Evolutionary conservation across 30 jellyfish, hydroid and myxozoan species (phyloP).

Genomic region (Aurelia coerulea): DNA sequence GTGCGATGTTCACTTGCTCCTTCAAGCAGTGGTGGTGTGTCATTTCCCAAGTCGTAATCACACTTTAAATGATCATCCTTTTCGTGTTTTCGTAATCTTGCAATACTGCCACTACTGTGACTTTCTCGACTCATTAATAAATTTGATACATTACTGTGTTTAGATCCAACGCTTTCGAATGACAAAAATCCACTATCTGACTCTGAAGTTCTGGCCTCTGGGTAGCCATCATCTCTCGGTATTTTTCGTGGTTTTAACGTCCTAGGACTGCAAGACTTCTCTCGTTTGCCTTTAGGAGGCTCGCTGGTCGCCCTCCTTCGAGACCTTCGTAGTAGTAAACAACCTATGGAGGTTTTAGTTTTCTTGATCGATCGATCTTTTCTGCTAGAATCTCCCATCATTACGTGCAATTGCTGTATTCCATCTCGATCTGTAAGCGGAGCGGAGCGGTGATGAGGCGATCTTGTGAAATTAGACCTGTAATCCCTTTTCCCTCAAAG

Average conservation of each 20-base stretch:
- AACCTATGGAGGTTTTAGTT: slow-evolving; percentile 44
- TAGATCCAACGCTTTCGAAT: slow-evolving; percentile 48
- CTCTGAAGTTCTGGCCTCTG: slow-evolving; percentile 55
- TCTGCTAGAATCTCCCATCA: slow-evolving; percentile 61
- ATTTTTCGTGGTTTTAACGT: slow-evolving; percentile 72
- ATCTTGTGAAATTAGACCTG: slow-evolving; percentile 70
- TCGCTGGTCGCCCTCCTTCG: slow-evolving; percentile 69
- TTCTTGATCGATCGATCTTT: slow-evolving; percentile 36
- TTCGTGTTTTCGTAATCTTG: neutral
- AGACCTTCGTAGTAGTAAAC: slow-evolving; percentile 55
- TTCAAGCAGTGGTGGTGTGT: slow-evolving; percentile 20
- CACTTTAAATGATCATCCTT: slow-evolving; percentile 1
- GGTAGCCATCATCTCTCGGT: slow-evolving; percentile 63
- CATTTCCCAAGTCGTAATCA: slow-evolving; percentile 19
- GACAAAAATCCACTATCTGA: slow-evolving; percentile 80
- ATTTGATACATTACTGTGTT: slow-evolving; percentile 41
- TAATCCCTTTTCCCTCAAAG: slow-evolving; percentile 74
- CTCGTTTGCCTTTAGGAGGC: slow-evolving; percentile 73
- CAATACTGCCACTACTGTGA: slow-evolving; percentile 1
- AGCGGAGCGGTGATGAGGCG: slow-evolving; percentile 18
- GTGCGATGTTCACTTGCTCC: slow-evolving; percentile 24
- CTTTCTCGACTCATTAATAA: slow-evolving; percentile 24
- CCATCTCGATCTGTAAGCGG: slow-evolving; percentile 24
- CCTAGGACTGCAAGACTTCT: slow-evolving; percentile 55
- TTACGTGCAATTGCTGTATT: neutral